These are phyloP conservation scores for Drosophila histrio DNA, from an alignment of 2,888 invertebrate species.

Conservation along the genomic window DNA sequence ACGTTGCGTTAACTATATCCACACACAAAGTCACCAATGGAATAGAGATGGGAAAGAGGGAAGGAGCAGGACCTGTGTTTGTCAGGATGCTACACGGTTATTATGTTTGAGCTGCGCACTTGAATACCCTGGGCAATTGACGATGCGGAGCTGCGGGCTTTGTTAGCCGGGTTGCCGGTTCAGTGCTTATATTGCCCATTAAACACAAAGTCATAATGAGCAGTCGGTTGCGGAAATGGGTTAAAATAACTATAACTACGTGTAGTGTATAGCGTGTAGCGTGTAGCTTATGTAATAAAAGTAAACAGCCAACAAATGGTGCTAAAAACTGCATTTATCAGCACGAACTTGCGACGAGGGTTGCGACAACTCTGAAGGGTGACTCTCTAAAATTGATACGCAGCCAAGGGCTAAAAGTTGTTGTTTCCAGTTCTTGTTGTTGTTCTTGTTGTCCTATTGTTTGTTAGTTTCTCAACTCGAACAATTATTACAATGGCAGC, in stretches of 20 bases:
- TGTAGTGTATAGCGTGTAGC: constrained; percentile 33
- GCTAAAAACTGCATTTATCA: constrained; percentile 72
- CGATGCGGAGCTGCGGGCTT: constrained; percentile 15
- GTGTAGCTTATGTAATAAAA: constrained; percentile 72
- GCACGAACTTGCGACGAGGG: constrained; percentile 36
- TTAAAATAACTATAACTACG: constrained; percentile 70
- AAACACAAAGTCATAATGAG: constrained; percentile 78
- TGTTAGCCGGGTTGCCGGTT: constrained; percentile 21
- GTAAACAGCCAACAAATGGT: constrained; percentile 72
- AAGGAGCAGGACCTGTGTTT: neutral
- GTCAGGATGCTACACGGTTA: constrained; percentile 51
- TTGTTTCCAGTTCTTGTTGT: constrained; percentile 1
- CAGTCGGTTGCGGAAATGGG: constrained; percentile 72
- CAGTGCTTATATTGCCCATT: constrained; percentile 72
- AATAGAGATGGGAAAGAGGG: neutral
- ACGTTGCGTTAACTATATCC: constrained; percentile 50
- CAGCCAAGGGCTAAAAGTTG: constrained; percentile 12
- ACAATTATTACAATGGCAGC: constrained; percentile 33
- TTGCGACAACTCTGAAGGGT: constrained; percentile 27
- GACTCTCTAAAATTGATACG: constrained; percentile 40
- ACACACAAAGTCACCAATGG: constrained; percentile 17
- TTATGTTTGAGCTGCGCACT: constrained; percentile 68
- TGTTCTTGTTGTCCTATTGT: constrained; percentile 37
- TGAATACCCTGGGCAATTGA: constrained; percentile 71
- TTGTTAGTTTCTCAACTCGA: constrained; percentile 47